A percentile compares a stretch with the other conserved stretches of the same genome.
Evolutionary conservation across 2,888 invertebrate species (phyloP).

Genomic region (Caenorhabditis japonica): DNA sequence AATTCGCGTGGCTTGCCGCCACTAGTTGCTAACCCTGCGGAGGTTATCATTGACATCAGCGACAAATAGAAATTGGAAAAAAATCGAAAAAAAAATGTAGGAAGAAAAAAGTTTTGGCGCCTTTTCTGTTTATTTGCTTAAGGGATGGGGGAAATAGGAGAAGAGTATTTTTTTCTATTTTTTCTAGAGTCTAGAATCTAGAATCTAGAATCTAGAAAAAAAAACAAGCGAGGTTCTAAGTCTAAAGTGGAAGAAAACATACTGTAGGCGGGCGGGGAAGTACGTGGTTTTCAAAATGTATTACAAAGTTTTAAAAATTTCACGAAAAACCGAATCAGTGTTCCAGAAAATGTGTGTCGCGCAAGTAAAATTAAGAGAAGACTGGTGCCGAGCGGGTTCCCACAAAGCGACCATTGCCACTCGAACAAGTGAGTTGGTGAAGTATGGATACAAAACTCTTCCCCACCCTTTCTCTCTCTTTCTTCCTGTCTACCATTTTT

Average conservation of each 20-base stretch:
- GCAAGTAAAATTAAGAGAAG: not conserved
- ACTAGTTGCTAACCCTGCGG: not conserved
- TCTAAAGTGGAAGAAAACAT: too few relatives aligned
- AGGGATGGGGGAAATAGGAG: not conserved
- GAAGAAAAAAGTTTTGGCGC: constrained; percentile 3
- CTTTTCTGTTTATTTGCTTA: constrained; percentile 33
- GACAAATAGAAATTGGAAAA: too few relatives aligned
- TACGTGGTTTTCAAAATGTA: too few relatives aligned
- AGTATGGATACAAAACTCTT: constrained; percentile 33
- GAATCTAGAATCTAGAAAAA: too few relatives aligned
- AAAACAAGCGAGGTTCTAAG: too few relatives aligned
- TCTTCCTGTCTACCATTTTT: constrained; percentile 11
- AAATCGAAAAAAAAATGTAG: constrained; percentile 9
- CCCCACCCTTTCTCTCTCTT: constrained; percentile 13
- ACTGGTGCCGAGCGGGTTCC: too few relatives aligned
- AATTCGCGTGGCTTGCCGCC: constrained; percentile 9
- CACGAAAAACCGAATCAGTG: constrained; percentile 35
- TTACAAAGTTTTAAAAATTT: too few relatives aligned
- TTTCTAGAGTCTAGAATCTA: too few relatives aligned
- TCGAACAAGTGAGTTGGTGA: constrained; percentile 35
- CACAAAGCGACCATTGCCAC: constrained; percentile 37
- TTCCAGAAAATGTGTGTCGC: constrained; percentile 29
- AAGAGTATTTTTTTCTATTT: constrained; percentile 2
- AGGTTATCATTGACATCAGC: constrained; percentile 30
- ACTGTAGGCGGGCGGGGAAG: too few relatives aligned